A percentile compares a stretch with the other conserved stretches of the same genome.
These are phyloP conservation scores for Poeciliopsis infans DNA, from an alignment of 2,797 vertebrate species.

Conservation along the genomic window DNA sequence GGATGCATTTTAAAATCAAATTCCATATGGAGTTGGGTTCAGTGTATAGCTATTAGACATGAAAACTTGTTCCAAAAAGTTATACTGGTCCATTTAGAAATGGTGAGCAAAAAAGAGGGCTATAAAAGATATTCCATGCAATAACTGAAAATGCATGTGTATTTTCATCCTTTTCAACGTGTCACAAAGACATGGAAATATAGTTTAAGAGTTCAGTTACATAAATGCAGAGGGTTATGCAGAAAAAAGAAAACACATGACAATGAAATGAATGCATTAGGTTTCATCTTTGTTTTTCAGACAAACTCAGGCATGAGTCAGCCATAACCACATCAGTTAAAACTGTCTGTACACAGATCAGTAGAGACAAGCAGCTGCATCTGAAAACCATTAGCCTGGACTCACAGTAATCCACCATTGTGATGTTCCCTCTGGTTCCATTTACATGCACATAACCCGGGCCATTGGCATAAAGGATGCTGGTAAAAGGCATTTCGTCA, in stretches of 20 bases:
- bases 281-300: conserved; percentile 40
- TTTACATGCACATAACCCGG: conserved; percentile 83
- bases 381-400: conserved; percentile 68
- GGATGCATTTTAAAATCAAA: conserved; percentile 36
- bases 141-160: conserved; percentile 1
- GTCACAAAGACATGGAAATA: conserved; percentile 53
- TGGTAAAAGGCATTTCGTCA: conserved; percentile 85
- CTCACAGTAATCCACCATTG: conserved; percentile 83
- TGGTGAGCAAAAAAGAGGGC: conserved; percentile 9
- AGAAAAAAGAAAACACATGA: conserved; percentile 22
- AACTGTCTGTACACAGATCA: conserved; percentile 41
- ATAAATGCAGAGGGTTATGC: conserved; percentile 20
- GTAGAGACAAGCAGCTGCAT: conserved; percentile 41
- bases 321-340: conserved; percentile 49
- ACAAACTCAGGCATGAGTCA: conserved; percentile 48
- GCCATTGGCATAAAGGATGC: conserved; percentile 86
- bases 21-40: conserved; percentile 19
- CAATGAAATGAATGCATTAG: conserved; percentile 15
- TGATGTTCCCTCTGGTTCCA: conserved; percentile 83
- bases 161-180: conserved; percentile 35
- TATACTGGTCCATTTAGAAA: conserved; percentile 35
- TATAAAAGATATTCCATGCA: conserved; percentile 28
- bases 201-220: conserved; percentile 19
- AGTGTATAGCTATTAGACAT: conserved; percentile 19
- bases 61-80: conserved; percentile 33